These are phyloP conservation scores for Ctenoplectra terminalis DNA, from an alignment of 1,140 invertebrate genomes.

Conservation along the genomic window DNA sequence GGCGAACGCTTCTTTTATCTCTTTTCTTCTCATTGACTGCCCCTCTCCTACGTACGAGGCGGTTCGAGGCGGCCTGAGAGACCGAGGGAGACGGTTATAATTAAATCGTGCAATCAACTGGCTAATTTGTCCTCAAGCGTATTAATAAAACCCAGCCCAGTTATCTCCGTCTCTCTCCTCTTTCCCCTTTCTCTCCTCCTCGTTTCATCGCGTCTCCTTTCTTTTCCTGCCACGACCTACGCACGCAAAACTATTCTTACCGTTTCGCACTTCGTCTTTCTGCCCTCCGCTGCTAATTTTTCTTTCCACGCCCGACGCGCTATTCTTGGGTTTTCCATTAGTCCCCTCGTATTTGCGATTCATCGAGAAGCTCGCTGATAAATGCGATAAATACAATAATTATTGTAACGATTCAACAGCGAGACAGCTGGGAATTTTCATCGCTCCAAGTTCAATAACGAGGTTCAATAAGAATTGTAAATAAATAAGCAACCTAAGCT, in stretches of 20 bases:
- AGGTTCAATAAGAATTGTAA: background rate
- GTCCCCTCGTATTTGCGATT: background rate
- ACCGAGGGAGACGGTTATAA: slow-evolving; percentile 73
- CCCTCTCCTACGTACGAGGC: slow-evolving; percentile 19
- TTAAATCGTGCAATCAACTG: slow-evolving; percentile 81
- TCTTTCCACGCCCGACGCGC: slow-evolving; percentile 6
- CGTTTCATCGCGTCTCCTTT: slow-evolving; percentile 5
- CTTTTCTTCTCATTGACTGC: slow-evolving; percentile 39
- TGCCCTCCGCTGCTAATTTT: slow-evolving; percentile 47
- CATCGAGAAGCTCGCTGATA: background rate
- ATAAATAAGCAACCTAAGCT: too few relatives aligned
- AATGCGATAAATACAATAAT: too few relatives aligned
- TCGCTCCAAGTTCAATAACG: too few relatives aligned
- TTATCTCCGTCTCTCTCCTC: slow-evolving; percentile 39
- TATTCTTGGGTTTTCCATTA: slow-evolving; percentile 52
- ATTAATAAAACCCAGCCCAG: slow-evolving; percentile 80
- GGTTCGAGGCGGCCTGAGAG: slow-evolving; percentile 54
- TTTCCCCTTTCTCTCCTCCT: background rate
- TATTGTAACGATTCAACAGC: too few relatives aligned
- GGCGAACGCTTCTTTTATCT: slow-evolving; percentile 57
- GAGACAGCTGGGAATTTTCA: too few relatives aligned
- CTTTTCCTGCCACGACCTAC: slow-evolving; percentile 45
- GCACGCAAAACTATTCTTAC: slow-evolving; percentile 64
- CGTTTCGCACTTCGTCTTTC: slow-evolving; percentile 59
- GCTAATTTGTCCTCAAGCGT: slow-evolving; percentile 82